Conservation (phyloP, 1,140 invertebrate species). For the Bombus huntii region DNA sequence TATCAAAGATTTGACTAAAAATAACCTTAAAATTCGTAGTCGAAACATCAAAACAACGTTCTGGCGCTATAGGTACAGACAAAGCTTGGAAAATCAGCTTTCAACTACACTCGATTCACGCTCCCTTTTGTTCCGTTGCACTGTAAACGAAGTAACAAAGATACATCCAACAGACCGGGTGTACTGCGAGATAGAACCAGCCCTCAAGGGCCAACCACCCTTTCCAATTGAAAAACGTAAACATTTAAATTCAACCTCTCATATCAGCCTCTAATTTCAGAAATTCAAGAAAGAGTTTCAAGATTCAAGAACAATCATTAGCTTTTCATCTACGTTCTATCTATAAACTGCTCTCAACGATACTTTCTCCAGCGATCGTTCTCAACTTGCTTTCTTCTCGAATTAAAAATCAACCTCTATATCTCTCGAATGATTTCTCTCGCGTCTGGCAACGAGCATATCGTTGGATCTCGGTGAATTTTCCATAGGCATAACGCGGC, state of each 20-base stretch:
- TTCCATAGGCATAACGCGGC: not conserved
- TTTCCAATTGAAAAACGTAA: constrained; percentile 9
- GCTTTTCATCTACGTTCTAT: not conserved
- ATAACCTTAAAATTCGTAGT: not conserved
- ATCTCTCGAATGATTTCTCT: not conserved
- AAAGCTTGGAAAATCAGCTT: constrained; percentile 35
- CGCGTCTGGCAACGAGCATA: not conserved
- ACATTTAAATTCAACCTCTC: not conserved
- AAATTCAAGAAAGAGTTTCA: not conserved
- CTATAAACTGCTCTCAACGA: too few relatives aligned
- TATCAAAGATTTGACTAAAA: not conserved
- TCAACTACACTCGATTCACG: constrained; percentile 7
- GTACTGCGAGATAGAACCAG: not conserved
- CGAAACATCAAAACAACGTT: constrained; percentile 1
- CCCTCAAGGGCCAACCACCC: not conserved
- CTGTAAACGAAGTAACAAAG: constrained; percentile 25
- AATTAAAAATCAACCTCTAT: not conserved
- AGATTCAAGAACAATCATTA: not conserved
- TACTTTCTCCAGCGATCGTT: too few relatives aligned
- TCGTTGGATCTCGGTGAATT: not conserved
- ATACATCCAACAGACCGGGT: not conserved
- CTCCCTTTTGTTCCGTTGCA: constrained; percentile 5
- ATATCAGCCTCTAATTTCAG: not conserved
- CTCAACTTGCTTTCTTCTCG: too few relatives aligned
- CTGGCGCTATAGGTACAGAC: not conserved